These are phyloP conservation scores for Contarinia nasturtii DNA, from an alignment of 1,140 invertebrate genomes.

Conservation along the genomic window DNA sequence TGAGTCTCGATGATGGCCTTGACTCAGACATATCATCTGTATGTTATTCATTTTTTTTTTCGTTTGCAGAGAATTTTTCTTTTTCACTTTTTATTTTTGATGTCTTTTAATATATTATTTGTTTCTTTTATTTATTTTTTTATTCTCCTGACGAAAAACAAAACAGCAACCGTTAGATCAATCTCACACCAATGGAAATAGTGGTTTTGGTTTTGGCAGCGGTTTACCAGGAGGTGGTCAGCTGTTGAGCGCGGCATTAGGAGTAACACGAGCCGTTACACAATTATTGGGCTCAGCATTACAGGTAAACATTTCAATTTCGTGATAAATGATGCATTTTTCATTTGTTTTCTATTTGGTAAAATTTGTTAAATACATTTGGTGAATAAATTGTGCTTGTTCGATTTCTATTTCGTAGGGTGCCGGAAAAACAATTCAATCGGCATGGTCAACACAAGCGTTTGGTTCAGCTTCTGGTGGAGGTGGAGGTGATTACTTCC, in stretches of 20 bases:
- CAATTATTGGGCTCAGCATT: slow-evolving; percentile 52
- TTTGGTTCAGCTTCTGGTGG: neutral
- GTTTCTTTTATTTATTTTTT: too few relatives aligned
- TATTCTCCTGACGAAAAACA: neutral
- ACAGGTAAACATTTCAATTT: slow-evolving; percentile 28
- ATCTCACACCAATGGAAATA: neutral
- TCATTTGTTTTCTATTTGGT: neutral
- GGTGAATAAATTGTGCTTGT: neutral
- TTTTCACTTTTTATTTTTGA: too few relatives aligned
- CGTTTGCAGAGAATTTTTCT: too few relatives aligned
- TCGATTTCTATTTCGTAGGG: neutral
- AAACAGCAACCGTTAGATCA: neutral
- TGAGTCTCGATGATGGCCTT: too few relatives aligned
- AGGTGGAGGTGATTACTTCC: neutral
- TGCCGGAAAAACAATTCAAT: neutral
- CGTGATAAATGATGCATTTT: too few relatives aligned
- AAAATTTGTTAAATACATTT: neutral
- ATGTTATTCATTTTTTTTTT: too few relatives aligned
- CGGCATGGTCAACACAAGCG: neutral
- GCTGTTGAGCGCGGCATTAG: slow-evolving; percentile 44
- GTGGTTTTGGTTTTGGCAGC: neutral
- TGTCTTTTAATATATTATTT: too few relatives aligned
- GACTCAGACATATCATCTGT: too few relatives aligned
- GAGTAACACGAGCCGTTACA: slow-evolving; percentile 48
- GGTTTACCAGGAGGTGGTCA: slow-evolving; percentile 25